Evolutionary conservation across 2,888 invertebrate genomes (phyloP).

Genomic region (Dryococelus australis): DNA sequence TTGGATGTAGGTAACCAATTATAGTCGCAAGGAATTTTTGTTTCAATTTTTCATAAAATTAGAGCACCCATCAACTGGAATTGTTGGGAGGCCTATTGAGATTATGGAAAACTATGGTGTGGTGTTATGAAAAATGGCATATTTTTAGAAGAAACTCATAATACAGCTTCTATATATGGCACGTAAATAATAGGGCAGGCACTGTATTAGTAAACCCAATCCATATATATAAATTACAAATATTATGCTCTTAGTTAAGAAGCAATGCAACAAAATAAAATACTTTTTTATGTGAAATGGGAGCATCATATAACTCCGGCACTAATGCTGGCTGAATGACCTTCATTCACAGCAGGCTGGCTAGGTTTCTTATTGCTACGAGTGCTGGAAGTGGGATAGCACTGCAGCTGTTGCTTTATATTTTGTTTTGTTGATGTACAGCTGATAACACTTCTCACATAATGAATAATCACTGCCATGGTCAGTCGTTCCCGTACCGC

Average conservation of each 20-base stretch:
- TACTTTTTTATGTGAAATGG: too few relatives aligned
- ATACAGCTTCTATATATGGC: neutral
- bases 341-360: neutral
- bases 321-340: too few relatives aligned
- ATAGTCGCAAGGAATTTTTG: too few relatives aligned
- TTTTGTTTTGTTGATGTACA: neutral
- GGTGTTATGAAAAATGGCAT: too few relatives aligned
- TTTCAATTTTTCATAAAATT: neutral
- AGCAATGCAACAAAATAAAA: too few relatives aligned
- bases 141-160: neutral
- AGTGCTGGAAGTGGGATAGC: neutral
- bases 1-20: neutral
- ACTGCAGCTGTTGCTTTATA: too few relatives aligned
- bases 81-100: neutral
- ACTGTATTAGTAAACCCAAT: neutral
- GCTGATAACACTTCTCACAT: too few relatives aligned
- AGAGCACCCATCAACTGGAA: neutral
- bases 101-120: neutral
- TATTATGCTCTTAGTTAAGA: neutral
- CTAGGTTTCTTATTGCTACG: neutral
- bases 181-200: neutral
- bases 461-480: neutral
- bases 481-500: neutral
- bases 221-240: neutral
- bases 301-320: too few relatives aligned